Conservation (phyloP, 2,113 vertebrate species). For the Nycticorax nycticorax region DNA sequence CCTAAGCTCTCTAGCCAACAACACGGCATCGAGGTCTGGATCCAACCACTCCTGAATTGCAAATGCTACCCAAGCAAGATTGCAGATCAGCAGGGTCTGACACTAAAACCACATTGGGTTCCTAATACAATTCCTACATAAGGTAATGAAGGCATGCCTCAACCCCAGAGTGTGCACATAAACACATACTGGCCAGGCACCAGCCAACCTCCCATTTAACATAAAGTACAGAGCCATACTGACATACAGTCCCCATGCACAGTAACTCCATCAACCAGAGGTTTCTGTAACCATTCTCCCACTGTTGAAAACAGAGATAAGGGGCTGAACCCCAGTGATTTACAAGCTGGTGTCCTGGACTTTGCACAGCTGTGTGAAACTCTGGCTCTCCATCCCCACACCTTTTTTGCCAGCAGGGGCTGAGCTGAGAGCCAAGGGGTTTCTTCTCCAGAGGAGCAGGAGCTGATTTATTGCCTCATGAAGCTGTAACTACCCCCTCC, state of each 20-base stretch:
- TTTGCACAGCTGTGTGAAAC: neutral
- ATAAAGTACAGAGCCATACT: neutral
- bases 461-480: neutral
- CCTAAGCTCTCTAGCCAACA: neutral
- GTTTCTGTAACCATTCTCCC: neutral
- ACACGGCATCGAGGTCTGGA: neutral
- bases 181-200: accelerated
- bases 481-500: neutral
- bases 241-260: neutral
- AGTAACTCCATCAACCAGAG: neutral
- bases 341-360: neutral
- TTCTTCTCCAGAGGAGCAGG: neutral
- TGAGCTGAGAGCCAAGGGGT: neutral
- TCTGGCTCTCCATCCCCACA: neutral
- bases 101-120: neutral
- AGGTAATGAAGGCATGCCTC: neutral
- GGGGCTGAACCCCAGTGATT: neutral
- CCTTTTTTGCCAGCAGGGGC: neutral
- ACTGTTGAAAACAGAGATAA: neutral
- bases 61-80: neutral
- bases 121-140: neutral
- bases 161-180: neutral
- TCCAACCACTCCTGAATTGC: neutral
- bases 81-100: neutral
- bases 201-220: neutral